A percentile compares a stretch with the other conserved stretches of the same genome.
Conservation (phyloP, 2,888 invertebrate genomes). For the Metellina segmentata region DNA sequence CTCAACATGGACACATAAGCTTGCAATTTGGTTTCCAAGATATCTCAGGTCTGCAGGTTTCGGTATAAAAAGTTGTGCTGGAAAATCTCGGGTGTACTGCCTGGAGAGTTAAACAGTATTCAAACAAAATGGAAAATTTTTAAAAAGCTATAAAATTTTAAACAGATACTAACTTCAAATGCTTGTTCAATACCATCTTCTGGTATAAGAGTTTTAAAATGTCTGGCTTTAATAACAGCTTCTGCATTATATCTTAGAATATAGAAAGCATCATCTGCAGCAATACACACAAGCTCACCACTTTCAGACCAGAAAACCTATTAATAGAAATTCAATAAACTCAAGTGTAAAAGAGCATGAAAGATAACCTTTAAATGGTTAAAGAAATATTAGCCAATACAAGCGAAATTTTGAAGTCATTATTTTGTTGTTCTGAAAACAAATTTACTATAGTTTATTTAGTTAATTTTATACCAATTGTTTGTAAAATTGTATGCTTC, state of each 20-base stretch:
- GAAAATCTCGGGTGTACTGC: too few relatives aligned
- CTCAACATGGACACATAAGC: too few relatives aligned
- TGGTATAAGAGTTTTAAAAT: constrained; percentile 88
- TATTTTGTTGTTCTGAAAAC: not conserved
- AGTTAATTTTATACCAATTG: too few relatives aligned
- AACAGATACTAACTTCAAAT: constrained; percentile 88
- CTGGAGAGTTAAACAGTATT: not conserved
- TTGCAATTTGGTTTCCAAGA: too few relatives aligned
- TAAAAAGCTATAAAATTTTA: not conserved
- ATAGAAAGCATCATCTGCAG: constrained; percentile 97
- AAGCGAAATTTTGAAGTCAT: not conserved
- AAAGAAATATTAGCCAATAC: not conserved
- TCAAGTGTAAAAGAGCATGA: not conserved
- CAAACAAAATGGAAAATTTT: not conserved
- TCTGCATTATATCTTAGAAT: constrained; percentile 93
- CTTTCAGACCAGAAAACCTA: constrained; percentile 96
- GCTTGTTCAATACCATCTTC: constrained; percentile 98
- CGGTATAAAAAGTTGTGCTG: too few relatives aligned
- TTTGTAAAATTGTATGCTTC: too few relatives aligned
- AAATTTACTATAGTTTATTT: not conserved
- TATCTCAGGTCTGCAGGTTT: too few relatives aligned
- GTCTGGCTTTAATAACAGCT: constrained; percentile 88
- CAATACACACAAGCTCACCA: constrained; percentile 94
- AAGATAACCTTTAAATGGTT: not conserved
- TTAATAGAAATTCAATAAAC: constrained; percentile 43